Conservation (phyloP, 35 echinoderm and acorn worm species). For the Stichopus chloronotus region DNA sequence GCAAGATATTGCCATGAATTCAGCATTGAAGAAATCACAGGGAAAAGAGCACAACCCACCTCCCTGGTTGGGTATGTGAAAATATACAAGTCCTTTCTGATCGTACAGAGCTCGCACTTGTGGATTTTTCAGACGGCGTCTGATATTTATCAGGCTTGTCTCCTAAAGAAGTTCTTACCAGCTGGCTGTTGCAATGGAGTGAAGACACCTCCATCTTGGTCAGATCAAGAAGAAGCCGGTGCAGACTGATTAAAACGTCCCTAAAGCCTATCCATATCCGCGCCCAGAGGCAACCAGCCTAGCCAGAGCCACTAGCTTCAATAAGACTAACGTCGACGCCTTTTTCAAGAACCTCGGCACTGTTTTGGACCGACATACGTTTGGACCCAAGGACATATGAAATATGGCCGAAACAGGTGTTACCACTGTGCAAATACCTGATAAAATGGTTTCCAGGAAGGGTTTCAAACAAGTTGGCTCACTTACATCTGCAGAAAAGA, state of each 20-base stretch:
- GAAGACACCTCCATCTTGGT: not conserved
- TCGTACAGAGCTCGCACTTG: not conserved
- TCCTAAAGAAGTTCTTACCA: not conserved
- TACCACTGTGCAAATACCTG: conserved; percentile 32
- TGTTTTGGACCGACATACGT: not conserved
- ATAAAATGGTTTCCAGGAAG: not conserved
- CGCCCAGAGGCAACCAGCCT: conserved; percentile 37
- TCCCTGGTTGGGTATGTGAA: too few species aligned
- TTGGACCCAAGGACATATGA: conserved; percentile 36
- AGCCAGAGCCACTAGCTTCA: conserved; percentile 5
- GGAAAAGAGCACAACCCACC: not conserved
- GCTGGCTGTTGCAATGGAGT: conserved; percentile 11
- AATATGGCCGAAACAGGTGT: conserved; percentile 51
- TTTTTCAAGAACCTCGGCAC: conserved; percentile 46
- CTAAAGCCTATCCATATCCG: not conserved
- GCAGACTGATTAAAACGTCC: conserved; percentile 32
- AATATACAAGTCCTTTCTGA: not conserved
- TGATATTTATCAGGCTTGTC: conserved; percentile 14
- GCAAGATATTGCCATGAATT: too few species aligned
- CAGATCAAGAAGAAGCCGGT: conserved; percentile 7
- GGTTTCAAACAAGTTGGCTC: conserved; percentile 26
- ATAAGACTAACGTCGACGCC: conserved; percentile 8
- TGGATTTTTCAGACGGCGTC: not conserved
- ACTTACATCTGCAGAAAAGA: conserved; percentile 3
- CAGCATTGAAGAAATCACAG: conserved; percentile 1